A percentile compares a stretch with the other conserved stretches of the same genome.
phyloP scores from a whole-genome alignment of 2,113 vertebrate genomes.

The Amphilophus citrinellus region DNA sequence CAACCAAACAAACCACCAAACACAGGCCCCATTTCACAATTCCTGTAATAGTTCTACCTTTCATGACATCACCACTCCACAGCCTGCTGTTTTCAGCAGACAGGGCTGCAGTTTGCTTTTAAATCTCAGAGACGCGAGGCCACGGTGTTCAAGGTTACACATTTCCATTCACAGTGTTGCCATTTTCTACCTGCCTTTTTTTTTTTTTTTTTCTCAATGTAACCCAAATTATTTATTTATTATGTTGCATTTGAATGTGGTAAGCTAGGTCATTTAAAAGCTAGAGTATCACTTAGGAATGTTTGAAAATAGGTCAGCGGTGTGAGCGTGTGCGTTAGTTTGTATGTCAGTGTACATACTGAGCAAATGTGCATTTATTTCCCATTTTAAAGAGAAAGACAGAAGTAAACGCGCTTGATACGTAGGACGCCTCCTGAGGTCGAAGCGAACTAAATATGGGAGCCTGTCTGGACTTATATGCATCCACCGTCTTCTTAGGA shows the following conservation, averaged over 20 bases:
- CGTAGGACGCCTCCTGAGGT: conserved; percentile 21
- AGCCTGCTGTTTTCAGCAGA: conserved; percentile 30
- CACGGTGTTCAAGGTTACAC: conserved; percentile 15
- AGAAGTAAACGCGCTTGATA: conserved; percentile 36
- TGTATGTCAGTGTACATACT: conserved; percentile 42
- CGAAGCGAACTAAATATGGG: conserved; percentile 12
- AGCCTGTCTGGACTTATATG: conserved; percentile 55
- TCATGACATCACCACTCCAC: conserved; percentile 13
- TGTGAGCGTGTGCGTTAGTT: conserved; percentile 29
- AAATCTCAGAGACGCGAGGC: conserved; percentile 22
- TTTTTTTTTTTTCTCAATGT: conserved; percentile 35
- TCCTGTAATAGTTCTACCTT: conserved; percentile 14
- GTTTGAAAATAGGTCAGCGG: conserved; percentile 53
- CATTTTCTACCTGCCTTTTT: conserved; percentile 65
- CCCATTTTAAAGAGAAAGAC: conserved; percentile 42
- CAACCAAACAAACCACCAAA: conserved; percentile 41
- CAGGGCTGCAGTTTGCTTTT: conserved; percentile 26
- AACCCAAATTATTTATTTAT: conserved; percentile 74
- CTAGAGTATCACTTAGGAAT: conserved; percentile 67
- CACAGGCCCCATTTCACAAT: neutral
- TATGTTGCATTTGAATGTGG: conserved; percentile 77
- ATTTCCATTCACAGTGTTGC: conserved; percentile 47
- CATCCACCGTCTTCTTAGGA: conserved; percentile 61
- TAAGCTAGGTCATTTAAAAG: conserved; percentile 60
- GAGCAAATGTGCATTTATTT: conserved; percentile 46